Evolutionary conservation across 2,113 vertebrate species (phyloP).

Genomic region (Mormyrus lacerda): DNA sequence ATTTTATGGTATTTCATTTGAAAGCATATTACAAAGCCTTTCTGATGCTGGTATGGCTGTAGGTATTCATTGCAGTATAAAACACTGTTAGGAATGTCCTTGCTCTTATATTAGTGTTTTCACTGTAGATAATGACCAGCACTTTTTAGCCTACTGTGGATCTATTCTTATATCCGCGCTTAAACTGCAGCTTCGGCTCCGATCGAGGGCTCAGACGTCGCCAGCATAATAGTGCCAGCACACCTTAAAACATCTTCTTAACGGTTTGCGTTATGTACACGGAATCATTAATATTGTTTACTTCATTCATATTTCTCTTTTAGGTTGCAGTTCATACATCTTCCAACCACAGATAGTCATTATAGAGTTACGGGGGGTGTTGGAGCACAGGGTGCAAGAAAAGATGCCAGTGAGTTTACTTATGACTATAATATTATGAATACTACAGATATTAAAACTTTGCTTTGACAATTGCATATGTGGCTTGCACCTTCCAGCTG

Average conservation of each 20-base stretch:
- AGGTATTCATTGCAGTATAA: conserved; percentile 9
- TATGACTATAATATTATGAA: background rate
- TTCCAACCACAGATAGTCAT: background rate
- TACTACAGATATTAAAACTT: background rate
- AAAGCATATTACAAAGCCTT: background rate
- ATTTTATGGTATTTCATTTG: background rate
- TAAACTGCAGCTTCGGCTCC: background rate
- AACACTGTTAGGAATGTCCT: background rate
- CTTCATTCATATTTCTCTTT: background rate
- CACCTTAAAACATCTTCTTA: background rate
- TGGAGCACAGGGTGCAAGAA: background rate
- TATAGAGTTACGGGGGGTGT: background rate
- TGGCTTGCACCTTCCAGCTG: background rate
- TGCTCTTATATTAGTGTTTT: conserved; percentile 15
- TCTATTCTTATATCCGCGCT: background rate
- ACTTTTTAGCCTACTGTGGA: background rate
- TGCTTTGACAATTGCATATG: background rate
- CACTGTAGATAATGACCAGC: conserved; percentile 9
- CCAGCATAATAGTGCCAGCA: background rate
- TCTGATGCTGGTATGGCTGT: background rate
- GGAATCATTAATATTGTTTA: background rate
- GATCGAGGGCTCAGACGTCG: background rate
- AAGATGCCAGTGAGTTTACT: background rate
- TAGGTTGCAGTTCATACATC: background rate
- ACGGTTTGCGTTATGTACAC: background rate